Conservation (phyloP, 2,113 vertebrate species). For the Rhabdornis inornatus region DNA sequence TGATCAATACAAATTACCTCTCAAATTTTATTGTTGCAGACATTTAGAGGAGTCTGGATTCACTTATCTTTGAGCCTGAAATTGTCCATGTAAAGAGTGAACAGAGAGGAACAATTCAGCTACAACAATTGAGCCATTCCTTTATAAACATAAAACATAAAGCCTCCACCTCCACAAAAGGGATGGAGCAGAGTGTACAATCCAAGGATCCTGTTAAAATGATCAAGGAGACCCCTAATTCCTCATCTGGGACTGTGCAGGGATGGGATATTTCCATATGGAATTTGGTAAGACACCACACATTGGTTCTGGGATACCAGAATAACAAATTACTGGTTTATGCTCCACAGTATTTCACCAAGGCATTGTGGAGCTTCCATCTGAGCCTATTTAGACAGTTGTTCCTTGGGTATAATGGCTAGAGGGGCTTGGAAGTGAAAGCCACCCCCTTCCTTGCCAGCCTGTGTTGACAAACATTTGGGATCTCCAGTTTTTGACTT, state of each 20-base stretch:
- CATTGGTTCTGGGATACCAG: not conserved
- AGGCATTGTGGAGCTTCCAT: not conserved
- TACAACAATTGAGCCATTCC: not conserved
- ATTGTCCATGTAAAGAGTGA: not conserved
- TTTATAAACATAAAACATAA: not conserved
- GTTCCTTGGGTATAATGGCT: not conserved
- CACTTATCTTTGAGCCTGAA: not conserved
- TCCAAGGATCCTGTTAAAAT: not conserved
- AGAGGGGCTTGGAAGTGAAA: not conserved
- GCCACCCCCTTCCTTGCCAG: not conserved
- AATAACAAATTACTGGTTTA: not conserved
- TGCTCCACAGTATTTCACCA: not conserved
- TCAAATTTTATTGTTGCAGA: not conserved
- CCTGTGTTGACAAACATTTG: not conserved
- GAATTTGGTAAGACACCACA: not conserved
- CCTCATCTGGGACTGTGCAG: not conserved
- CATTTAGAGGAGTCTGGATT: not conserved
- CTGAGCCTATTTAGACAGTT: not conserved
- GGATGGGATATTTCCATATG: not conserved
- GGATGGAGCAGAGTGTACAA: not conserved
- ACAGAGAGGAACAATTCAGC: not conserved
- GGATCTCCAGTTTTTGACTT: not conserved
- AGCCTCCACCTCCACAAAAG: not conserved
- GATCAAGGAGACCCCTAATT: not conserved
- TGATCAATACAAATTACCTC: constrained; percentile 24